Conservation (phyloP, 2,888 invertebrate genomes). For the Xestoiulus laeticollis region DNA sequence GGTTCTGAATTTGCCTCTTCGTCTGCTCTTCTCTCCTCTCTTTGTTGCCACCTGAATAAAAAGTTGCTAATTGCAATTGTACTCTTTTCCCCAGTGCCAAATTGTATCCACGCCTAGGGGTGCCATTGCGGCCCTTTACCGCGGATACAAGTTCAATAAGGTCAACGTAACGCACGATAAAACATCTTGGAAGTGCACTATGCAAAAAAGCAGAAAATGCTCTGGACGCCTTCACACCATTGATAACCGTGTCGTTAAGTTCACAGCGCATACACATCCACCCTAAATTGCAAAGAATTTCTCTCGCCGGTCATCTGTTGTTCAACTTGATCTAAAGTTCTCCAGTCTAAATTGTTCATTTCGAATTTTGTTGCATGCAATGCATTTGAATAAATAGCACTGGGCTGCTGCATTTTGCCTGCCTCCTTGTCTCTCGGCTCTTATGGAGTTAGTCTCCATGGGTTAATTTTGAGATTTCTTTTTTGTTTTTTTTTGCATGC, state of each 20-base stretch:
- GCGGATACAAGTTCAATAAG: not conserved
- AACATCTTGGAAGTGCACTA: not conserved
- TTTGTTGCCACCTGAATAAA: not conserved
- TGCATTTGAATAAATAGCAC: not conserved
- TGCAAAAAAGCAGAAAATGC: conserved; percentile 13
- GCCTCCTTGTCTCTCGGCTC: not conserved
- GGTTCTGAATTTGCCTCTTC: not conserved
- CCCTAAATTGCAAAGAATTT: not conserved
- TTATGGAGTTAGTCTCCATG: not conserved
- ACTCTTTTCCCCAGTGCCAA: not conserved
- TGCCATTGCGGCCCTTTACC: not conserved
- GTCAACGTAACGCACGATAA: not conserved
- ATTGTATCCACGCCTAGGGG: conserved; percentile 17
- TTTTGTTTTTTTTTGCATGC: not conserved
- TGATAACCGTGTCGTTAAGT: not conserved
- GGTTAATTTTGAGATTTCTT: too few relatives aligned
- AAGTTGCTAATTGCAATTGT: not conserved
- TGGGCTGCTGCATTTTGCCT: not conserved
- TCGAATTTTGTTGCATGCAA: too few relatives aligned
- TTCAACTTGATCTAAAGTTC: too few relatives aligned
- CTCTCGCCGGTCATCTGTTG: not conserved
- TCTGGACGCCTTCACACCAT: conserved; percentile 28
- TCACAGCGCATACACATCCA: not conserved
- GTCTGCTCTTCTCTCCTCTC: not conserved
- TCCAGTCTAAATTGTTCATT: not conserved